Conservation (phyloP, 2,888 invertebrate species). For the Oligia latruncula region DNA sequence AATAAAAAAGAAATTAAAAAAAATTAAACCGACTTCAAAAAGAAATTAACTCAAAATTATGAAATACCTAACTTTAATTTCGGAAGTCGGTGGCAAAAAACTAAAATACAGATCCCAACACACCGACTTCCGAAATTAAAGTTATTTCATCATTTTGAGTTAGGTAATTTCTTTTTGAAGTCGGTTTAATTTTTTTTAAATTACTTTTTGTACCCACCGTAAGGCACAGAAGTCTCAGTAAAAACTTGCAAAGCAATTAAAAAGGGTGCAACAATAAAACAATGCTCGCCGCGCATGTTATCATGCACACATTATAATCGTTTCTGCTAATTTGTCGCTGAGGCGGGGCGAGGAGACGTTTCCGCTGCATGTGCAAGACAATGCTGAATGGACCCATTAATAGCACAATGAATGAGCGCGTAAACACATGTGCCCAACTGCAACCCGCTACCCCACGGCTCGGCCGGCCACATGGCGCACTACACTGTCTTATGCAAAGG, state of each 20-base stretch:
- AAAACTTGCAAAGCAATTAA: conserved; percentile 39
- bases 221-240: conserved; percentile 9
- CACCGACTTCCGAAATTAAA: no score
- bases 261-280: conserved; percentile 58
- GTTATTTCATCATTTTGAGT: no score
- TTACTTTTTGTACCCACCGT: conserved; percentile 10
- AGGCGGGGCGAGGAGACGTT: conserved; percentile 75
- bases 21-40: no score
- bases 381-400: conserved; percentile 89
- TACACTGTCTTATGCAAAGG: conserved; percentile 87
- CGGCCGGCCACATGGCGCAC: conserved; percentile 80
- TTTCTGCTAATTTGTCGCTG: conserved; percentile 85
- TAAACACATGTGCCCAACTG: conserved; percentile 84
- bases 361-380: conserved; percentile 89
- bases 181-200: no score
- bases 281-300: conserved; percentile 53
- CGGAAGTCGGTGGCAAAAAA: no score
- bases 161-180: no score
- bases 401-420: conserved; percentile 88
- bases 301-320: conserved; percentile 72
- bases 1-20: no score
- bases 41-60: no score
- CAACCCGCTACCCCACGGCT: conserved; percentile 77
- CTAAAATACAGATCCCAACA: no score
- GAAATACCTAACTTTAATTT: no score